Base-by-base conservation (phyloP, 2,113 vertebrate species). In the Hirundichthys speculiger region DNA sequence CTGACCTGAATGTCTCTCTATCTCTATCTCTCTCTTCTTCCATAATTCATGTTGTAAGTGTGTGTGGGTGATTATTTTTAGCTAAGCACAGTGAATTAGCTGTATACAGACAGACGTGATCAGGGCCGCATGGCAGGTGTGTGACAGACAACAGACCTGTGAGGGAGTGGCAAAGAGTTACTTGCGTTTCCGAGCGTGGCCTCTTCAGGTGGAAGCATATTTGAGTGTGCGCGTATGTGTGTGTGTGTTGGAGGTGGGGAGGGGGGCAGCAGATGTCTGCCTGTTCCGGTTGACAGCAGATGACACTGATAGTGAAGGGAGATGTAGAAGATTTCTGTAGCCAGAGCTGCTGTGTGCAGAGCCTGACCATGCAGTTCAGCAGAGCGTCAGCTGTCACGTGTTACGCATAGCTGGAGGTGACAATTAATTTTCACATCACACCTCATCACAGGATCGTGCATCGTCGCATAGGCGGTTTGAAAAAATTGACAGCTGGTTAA, bases 41-140 rank as follows among this genome's bases (percentile, higher is more conserved):
- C 84, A 90, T 90, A 89, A 89, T 91, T 91, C 83, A 91, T 90
- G 61, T 58, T 77, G 51, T 18, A 75, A 73, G 75, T 84, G 80
- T 84, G 79, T 83, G 65, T 72, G 66, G 27, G 63, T 77, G 80
- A 85, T 84, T 90, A 91, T 91, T 89, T 91, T 91, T 91, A 89
- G 85, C 68, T 19, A 73, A 84, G 68, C 45, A 52, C 46, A 39
- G 52, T 20, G 58, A 87, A 71, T 20, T 22, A 42, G 19, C 55
- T 51, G 69, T 68, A 53, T 34, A 67, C 63, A 24, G 62, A 64
- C 24, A 4, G 27, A 73, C 30, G 41, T 16, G 42, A 65, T 62
- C 60, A 14, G 43, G 60, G 75, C 69, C 72, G 61, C 66, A 20
- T 61, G 59, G 65, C 79, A 89, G 84, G 57, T 77, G 68, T 78